Percentiles rank a stretch among this genome's conserved stretches.
Conservation (phyloP, 1,140 invertebrate genomes). For the Galleria mellonella region DNA sequence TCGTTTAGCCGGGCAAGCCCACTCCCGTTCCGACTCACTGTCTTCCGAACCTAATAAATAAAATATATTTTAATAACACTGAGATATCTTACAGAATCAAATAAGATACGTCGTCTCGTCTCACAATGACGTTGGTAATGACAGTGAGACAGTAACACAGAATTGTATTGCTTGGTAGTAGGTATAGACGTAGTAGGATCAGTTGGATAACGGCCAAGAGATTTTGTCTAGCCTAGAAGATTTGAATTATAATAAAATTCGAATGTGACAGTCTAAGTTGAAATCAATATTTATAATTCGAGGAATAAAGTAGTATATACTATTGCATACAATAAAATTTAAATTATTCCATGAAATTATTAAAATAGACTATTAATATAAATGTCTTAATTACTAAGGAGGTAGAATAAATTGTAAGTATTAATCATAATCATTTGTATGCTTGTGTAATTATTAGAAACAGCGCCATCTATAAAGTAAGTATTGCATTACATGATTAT, state of each 20-base stretch:
- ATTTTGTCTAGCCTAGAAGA: background rate
- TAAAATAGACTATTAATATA: too few relatives aligned
- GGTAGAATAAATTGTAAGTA: too few relatives aligned
- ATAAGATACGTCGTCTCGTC: constrained; percentile 18
- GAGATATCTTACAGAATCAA: background rate
- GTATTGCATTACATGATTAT: too few relatives aligned
- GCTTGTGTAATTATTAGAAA: too few relatives aligned
- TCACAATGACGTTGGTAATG: constrained; percentile 39
- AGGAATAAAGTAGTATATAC: too few relatives aligned
- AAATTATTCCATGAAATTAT: too few relatives aligned
- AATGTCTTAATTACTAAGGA: too few relatives aligned
- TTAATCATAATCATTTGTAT: too few relatives aligned
- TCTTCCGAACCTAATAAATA: constrained; percentile 59
- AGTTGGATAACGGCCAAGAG: constrained; percentile 44
- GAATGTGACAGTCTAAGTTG: constrained; percentile 9
- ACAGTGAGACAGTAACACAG: constrained; percentile 67
- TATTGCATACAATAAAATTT: too few relatives aligned
- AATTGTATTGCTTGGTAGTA: constrained; percentile 25
- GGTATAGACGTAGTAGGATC: constrained; percentile 17
- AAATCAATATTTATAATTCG: too few relatives aligned
- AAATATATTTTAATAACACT: constrained; percentile 9
- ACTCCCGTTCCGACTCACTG: constrained; percentile 82
- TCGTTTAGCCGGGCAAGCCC: constrained; percentile 86
- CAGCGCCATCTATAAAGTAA: too few relatives aligned
- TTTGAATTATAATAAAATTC: constrained; percentile 10